Conservation (phyloP, 2,888 invertebrate genomes). For the Amphimallon solstitiale region DNA sequence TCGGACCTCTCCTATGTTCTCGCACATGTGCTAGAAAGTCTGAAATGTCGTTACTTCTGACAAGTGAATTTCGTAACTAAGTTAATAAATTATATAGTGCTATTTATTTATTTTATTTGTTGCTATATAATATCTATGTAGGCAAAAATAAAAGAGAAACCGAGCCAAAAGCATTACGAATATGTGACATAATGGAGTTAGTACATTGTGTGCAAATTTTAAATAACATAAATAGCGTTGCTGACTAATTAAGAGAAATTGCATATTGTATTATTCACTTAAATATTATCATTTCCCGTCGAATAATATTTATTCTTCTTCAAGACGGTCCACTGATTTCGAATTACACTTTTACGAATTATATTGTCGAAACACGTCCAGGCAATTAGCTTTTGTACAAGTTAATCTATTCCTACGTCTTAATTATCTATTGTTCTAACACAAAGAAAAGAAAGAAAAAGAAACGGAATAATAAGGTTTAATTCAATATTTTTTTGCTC, state of each 20-base stretch:
- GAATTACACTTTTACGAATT: background rate
- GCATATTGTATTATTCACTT: background rate
- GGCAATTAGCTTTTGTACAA: conserved; percentile 3
- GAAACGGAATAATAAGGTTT: background rate
- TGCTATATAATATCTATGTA: too few relatives aligned
- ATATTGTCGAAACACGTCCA: background rate
- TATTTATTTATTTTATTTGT: too few relatives aligned
- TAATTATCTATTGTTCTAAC: conserved; percentile 27
- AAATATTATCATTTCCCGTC: conserved; percentile 9
- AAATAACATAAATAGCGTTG: background rate
- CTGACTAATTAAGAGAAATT: background rate
- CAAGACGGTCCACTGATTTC: background rate
- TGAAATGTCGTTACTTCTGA: too few relatives aligned
- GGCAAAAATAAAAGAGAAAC: too few relatives aligned
- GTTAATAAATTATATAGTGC: too few relatives aligned
- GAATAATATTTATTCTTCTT: background rate
- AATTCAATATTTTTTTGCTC: conserved; percentile 12
- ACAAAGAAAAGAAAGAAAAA: background rate
- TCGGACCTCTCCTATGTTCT: too few relatives aligned
- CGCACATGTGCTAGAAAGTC: too few relatives aligned
- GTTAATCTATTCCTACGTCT: conserved; percentile 8
- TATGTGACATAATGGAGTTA: conserved; percentile 15
- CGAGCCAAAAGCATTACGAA: too few relatives aligned
- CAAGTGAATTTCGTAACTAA: too few relatives aligned
- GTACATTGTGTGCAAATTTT: conserved; percentile 11